phyloP scores from a whole-genome alignment of 2,797 vertebrate genomes.

The Sebastes steindachneri region DNA sequence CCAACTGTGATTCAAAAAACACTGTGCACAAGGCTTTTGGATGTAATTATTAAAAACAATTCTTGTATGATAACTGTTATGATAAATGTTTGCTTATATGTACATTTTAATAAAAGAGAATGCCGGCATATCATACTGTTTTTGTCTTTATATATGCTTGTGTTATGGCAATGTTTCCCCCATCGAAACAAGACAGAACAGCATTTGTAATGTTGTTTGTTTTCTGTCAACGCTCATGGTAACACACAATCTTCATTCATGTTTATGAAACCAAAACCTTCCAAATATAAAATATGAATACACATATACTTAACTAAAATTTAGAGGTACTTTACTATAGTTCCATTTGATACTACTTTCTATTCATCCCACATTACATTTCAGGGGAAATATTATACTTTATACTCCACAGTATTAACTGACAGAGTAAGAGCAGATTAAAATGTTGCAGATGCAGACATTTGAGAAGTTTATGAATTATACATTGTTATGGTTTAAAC shows the following conservation, averaged over 20 bases:
- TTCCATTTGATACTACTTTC: neutral
- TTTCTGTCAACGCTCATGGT: neutral
- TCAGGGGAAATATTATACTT: neutral
- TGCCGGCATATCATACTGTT: constrained; percentile 6
- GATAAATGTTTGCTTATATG: constrained; percentile 24
- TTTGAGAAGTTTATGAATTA: neutral
- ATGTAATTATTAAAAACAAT: constrained; percentile 38
- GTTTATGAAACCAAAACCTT: neutral
- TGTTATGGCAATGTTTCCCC: neutral
- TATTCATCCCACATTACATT: neutral
- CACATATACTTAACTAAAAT: neutral
- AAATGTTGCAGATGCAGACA: neutral
- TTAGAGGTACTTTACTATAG: neutral
- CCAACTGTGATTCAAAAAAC: constrained; percentile 33
- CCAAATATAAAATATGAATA: neutral
- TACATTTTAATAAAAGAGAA: constrained; percentile 67
- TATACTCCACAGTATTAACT: neutral
- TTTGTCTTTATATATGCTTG: neutral
- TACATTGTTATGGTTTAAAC: neutral
- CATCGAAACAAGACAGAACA: neutral
- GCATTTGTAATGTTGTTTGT: neutral
- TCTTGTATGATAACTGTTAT: constrained; percentile 31
- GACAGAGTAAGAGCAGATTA: neutral
- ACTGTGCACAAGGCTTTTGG: constrained; percentile 52
- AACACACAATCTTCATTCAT: neutral